These are phyloP conservation scores for Orthosia incerta DNA, from an alignment of 2,888 invertebrate genomes.

Conservation along the genomic window DNA sequence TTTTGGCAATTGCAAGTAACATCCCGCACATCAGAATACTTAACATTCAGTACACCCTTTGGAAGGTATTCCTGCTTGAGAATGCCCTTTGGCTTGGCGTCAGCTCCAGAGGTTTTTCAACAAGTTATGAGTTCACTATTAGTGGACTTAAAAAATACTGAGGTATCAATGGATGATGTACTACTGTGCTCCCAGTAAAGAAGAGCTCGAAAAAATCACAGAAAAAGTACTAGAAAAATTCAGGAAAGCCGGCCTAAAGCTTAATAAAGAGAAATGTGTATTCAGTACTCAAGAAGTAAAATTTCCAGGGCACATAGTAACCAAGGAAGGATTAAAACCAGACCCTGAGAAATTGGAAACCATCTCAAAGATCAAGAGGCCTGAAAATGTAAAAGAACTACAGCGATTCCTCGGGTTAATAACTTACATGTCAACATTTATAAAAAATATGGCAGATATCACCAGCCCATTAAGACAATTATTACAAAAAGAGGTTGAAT, in stretches of 20 bases:
- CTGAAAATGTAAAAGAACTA: too few species aligned
- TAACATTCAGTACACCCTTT: slow-evolving; percentile 6
- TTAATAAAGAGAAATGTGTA: background rate
- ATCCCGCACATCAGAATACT: background rate
- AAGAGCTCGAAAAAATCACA: background rate
- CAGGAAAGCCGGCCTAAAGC: background rate
- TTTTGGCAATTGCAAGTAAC: slow-evolving; percentile 3
- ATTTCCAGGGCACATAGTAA: background rate
- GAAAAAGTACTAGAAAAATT: background rate
- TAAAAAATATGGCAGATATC: background rate
- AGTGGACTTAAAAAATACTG: background rate
- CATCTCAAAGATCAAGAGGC: background rate
- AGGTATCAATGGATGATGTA: background rate
- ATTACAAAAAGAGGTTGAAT: background rate
- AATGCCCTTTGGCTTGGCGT: background rate
- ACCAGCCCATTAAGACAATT: background rate
- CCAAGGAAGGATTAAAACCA: background rate
- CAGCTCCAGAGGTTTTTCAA: slow-evolving; percentile 1
- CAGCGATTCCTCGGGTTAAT: slow-evolving; percentile 5
- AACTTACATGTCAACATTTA: background rate
- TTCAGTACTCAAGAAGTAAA: slow-evolving; percentile 1
- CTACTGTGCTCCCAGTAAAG: background rate
- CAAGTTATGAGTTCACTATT: slow-evolving; percentile 2
- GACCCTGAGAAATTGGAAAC: background rate
- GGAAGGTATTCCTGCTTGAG: background rate